Evolutionary conservation across 2,113 vertebrate genomes (phyloP), one percentile per base, ranked within the genome.

Genomic region (Anhinga rufa): DNA sequence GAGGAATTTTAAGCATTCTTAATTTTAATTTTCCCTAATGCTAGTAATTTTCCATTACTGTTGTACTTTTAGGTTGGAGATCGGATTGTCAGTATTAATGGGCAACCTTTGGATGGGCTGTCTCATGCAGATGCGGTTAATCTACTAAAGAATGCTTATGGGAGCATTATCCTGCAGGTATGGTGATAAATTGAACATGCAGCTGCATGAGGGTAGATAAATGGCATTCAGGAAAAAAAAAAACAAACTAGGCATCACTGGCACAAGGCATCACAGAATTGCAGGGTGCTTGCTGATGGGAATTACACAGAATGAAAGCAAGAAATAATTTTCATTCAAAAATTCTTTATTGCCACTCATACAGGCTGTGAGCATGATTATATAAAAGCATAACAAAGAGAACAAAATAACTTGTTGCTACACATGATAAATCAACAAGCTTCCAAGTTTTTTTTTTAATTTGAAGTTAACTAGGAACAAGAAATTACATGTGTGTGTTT

Each of bases 61-160:
- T 97, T 97, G 87, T 97, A 61, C 93, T 93, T 97, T 70, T 74
- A 99, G 99, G 99, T 99, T 92, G 99, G 99, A 52, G 99, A 99
- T 98, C 98, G 99, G 93, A 99, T 99, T 95, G 98, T 99, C 97
- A 99, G 99, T 97, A 99, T 99, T 89, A 99, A 99, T 88, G 97
- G 98, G 85, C 98, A 99, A 94, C 98, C 98, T 75, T 97, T 99
- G 97, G 99, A 99, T 74, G 98, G 98, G 87, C 97, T 99, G 97
- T 98, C 99, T 69, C 99, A 99, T 64, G 95, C 98, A 6, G 99
- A 99, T 8, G 99, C 98, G 6, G 99, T 99, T 95, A 98, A 98
- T 98, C 98, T 99, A 80, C 97, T 99, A 92, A 99, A 99, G 98
- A 99, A 99, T 94, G 98, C 99, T 97, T 99, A 98, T 46, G 99